Conservation (phyloP, 2,888 invertebrate species). For the Thalpophila matura region DNA sequence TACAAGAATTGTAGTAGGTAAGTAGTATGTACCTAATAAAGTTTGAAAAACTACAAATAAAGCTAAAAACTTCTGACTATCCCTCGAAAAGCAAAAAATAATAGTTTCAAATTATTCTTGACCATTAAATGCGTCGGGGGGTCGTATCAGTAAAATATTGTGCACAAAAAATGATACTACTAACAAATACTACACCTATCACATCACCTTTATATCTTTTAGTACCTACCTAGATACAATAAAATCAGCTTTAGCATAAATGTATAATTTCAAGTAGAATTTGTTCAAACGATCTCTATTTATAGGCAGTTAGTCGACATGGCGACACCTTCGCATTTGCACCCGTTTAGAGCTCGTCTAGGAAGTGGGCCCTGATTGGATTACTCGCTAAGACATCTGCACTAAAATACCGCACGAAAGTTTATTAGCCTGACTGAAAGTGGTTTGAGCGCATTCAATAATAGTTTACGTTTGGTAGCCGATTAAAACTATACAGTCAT, state of each 20-base stretch:
- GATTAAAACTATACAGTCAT: conserved; percentile 26
- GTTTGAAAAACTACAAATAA: no score
- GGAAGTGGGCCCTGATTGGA: conserved; percentile 59
- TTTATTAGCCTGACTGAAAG: conserved; percentile 53
- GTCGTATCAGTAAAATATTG: no score
- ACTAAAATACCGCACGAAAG: conserved; percentile 56
- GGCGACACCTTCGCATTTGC: conserved; percentile 44
- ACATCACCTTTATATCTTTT: no score
- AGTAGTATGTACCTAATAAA: no score
- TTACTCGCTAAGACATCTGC: conserved; percentile 54
- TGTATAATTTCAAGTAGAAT: conserved; percentile 14
- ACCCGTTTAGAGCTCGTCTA: conserved; percentile 47
- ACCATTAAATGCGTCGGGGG: no score
- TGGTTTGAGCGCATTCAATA: conserved; percentile 32
- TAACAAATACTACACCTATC: no score
- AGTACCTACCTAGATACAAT: no score
- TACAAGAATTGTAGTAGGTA: no score
- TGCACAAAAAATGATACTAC: no score
- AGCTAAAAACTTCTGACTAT: no score
- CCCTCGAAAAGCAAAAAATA: no score
- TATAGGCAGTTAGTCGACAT: conserved; percentile 29
- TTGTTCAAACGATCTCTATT: conserved; percentile 35
- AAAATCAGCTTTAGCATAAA: background rate
- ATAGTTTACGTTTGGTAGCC: conserved; percentile 31
- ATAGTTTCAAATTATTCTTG: no score